Base-by-base conservation (phyloP, 2,113 vertebrate genomes). In the Abramis brama region DNA sequence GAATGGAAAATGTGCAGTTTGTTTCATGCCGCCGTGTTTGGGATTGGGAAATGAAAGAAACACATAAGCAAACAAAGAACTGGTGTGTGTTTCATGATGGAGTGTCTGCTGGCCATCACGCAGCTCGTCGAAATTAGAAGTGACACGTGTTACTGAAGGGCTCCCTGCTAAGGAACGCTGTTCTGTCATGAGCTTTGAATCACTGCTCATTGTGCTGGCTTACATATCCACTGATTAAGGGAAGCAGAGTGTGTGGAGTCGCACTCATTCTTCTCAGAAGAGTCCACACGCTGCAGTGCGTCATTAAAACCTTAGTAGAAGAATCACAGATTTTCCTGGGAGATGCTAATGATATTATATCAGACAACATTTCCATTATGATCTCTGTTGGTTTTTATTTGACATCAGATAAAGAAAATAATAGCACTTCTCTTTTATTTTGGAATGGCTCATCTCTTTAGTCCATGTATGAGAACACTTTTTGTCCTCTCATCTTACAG, bases 11-110 rank as follows among this genome's bases (percentile, higher is more conserved):
- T 96, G 92, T 95, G 92, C 89, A 88, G 91, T 96, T 95, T 94
- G 94, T 94, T 94, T 87, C 92, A 93, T 91, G 90, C 92, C 83
- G 87, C 92, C 86, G 89, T 89, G 92, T 57, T 88, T 89, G 88
- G 84, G 88, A 87, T 82, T 79, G 89, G 84, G 86, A 87, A 92
- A 90, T 88, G 88, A 89, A 91, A 90, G 90, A 89, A 85, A 88
- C 87, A 88, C 85, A 86, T 87, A 94, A 85, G 95, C 92, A 95
- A 95, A 98, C 96, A 97, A 97, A 97, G 96, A 96, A 89, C 93
- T 93, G 96, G 96, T 98, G 96, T 98, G 96, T 96, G 96, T 98
- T 97, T 97, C 96, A 95, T 92, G 95, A 95, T 90, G 89, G 82
- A 91, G 92, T 6, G 91, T 94, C 97, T 99, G 98, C 93, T 92